These are phyloP conservation scores for Macrotrachela quadricornifera DNA, from an alignment of 1,140 invertebrate genomes.

Conservation along the genomic window DNA sequence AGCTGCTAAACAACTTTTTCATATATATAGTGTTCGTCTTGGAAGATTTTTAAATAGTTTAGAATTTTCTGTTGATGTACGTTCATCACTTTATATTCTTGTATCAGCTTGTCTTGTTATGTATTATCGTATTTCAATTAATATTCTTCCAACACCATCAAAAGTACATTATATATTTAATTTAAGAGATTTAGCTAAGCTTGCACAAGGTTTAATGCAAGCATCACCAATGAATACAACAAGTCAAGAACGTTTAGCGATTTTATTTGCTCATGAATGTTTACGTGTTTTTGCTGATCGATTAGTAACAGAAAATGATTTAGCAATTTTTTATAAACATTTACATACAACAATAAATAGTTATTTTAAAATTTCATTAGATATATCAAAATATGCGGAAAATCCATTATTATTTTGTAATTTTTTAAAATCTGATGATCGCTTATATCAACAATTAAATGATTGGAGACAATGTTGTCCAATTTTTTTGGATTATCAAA, in stretches of 20 bases:
- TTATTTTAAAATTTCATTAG: constrained; percentile 50
- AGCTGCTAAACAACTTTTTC: constrained; percentile 25
- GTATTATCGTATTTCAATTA: constrained; percentile 23
- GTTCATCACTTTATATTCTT: constrained; percentile 20
- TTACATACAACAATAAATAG: constrained; percentile 47
- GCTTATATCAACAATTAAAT: constrained; percentile 1
- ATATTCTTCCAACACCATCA: constrained; percentile 54
- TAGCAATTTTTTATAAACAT: constrained; percentile 46
- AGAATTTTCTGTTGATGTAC: constrained; percentile 27
- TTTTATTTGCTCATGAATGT: constrained; percentile 62
- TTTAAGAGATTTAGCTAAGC: constrained; percentile 55
- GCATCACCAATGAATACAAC: not conserved
- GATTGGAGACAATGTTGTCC: constrained; percentile 5
- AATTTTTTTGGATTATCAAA: constrained; percentile 6
- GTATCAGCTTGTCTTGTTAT: constrained; percentile 25
- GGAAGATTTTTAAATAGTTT: constrained; percentile 24
- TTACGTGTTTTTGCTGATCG: constrained; percentile 58
- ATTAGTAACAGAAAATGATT: constrained; percentile 51
- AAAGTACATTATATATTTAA: constrained; percentile 77
- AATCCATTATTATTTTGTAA: not conserved
- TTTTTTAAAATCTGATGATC: constrained; percentile 8
- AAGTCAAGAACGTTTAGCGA: constrained; percentile 45
- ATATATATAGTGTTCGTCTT: constrained; percentile 29
- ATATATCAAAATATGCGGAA: not conserved
- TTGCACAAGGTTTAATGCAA: constrained; percentile 21